Evolutionary conservation across 2,797 vertebrate genomes (phyloP).

Genomic region (Pteropus rufus): DNA sequence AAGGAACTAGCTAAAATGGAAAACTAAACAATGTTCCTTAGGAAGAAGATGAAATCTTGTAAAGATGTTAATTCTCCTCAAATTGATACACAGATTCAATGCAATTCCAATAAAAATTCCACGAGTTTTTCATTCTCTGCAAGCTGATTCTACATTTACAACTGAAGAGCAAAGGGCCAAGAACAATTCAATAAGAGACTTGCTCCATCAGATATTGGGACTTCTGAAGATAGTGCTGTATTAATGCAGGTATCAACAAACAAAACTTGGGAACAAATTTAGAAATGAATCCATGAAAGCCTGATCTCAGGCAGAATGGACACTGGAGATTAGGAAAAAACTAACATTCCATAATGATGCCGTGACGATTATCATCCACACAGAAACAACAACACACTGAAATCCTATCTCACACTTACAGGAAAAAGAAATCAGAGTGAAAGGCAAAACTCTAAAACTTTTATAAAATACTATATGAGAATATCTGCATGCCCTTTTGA

Average conservation of each 20-base stretch:
- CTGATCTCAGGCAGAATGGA: neutral
- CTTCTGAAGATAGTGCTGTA: neutral
- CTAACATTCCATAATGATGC: neutral
- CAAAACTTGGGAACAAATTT: neutral
- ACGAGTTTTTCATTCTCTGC: slow-evolving; percentile 1
- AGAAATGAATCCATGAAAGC: neutral
- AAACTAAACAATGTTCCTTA: neutral
- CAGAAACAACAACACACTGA: neutral
- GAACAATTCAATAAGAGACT: neutral
- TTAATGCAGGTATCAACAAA: neutral
- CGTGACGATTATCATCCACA: neutral
- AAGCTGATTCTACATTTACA: slow-evolving; percentile 16
- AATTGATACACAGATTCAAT: neutral
- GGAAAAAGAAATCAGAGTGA: neutral
- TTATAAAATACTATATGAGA: neutral
- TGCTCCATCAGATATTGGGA: neutral
- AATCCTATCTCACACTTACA: neutral
- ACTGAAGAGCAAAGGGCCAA: neutral
- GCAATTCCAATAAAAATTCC: slow-evolving; percentile 25
- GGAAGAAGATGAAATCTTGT: neutral
- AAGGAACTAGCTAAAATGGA: neutral
- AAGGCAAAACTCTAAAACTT: slow-evolving; percentile 12
- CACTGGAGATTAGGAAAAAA: neutral
- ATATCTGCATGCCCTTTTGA: slow-evolving; percentile 17
- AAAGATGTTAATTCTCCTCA: neutral